These are phyloP conservation scores for Gobio gobio DNA, from an alignment of 2,113 vertebrate species.

Conservation along the genomic window DNA sequence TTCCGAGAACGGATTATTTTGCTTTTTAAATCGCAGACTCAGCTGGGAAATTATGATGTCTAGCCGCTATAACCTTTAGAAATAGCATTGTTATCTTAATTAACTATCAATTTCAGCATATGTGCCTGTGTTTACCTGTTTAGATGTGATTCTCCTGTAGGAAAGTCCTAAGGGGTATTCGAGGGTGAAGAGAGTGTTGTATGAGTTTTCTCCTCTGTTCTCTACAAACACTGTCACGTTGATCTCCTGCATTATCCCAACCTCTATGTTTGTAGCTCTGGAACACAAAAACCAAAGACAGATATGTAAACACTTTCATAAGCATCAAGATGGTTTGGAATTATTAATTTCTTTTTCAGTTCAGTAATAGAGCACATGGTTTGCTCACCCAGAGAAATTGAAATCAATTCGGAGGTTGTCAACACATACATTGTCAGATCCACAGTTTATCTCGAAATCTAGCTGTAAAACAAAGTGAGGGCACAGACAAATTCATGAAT, in stretches of 20 bases:
- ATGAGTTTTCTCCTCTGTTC: constrained; percentile 83
- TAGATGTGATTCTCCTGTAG: constrained; percentile 67
- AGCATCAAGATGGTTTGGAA: no score
- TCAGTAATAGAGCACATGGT: neutral
- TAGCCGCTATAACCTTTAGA: no score
- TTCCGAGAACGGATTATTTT: no score
- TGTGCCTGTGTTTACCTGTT: constrained; percentile 64
- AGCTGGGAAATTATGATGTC: no score
- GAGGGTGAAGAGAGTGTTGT: constrained; percentile 72
- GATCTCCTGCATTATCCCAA: constrained; percentile 78
- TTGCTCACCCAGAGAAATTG: constrained; percentile 75
- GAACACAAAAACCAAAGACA: constrained; percentile 4
- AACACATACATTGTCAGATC: constrained; percentile 74
- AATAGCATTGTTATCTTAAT: neutral
- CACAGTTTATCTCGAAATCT: constrained; percentile 85
- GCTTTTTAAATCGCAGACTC: no score
- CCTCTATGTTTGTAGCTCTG: constrained; percentile 68
- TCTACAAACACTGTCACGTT: constrained; percentile 72
- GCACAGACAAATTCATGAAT: neutral
- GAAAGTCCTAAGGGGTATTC: constrained; percentile 79
- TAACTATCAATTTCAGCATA: neutral
- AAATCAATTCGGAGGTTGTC: constrained; percentile 80
- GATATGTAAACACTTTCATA: neutral
- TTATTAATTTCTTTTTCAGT: neutral
- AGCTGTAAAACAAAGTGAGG: constrained; percentile 68